Evolutionary conservation across 2,113 vertebrate genomes (phyloP).

Genomic region (Tonatia bakeri): DNA sequence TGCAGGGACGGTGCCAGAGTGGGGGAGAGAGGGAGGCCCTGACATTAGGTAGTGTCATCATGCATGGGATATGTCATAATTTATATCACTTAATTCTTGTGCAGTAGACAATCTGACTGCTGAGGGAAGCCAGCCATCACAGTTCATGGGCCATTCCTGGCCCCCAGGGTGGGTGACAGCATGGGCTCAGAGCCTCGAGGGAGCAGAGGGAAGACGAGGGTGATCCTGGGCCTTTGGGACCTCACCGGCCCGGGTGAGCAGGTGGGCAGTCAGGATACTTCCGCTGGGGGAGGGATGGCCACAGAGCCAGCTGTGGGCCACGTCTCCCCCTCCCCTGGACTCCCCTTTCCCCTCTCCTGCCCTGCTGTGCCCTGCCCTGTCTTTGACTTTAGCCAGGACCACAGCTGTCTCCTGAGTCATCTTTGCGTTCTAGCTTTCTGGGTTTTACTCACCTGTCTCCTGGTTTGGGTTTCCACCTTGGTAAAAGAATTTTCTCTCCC

Average conservation of each 20-base stretch:
- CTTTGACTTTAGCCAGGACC: background rate
- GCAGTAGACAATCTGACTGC: background rate
- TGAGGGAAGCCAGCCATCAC: background rate
- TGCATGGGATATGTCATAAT: background rate
- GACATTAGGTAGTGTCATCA: background rate
- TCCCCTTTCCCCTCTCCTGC: background rate
- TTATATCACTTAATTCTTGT: background rate
- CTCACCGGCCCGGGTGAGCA: background rate
- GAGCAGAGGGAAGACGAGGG: too few species aligned
- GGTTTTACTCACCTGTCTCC: background rate
- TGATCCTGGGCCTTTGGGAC: too few species aligned
- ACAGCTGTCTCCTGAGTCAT: background rate
- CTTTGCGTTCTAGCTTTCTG: slow-evolving; percentile 1
- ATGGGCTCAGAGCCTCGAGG: background rate
- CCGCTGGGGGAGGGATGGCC: too few species aligned
- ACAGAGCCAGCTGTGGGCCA: background rate
- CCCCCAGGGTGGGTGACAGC: background rate
- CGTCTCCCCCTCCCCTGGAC: background rate
- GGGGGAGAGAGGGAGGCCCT: too few species aligned
- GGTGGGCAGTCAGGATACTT: background rate
- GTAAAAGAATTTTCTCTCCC: background rate
- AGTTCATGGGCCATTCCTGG: background rate
- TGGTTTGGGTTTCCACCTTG: background rate
- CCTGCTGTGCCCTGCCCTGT: background rate
- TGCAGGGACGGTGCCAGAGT: background rate